Evolutionary conservation across 2,113 vertebrate species (phyloP), one percentile per base, ranked within the genome.

Genomic region (Excalfactoria chinensis): DNA sequence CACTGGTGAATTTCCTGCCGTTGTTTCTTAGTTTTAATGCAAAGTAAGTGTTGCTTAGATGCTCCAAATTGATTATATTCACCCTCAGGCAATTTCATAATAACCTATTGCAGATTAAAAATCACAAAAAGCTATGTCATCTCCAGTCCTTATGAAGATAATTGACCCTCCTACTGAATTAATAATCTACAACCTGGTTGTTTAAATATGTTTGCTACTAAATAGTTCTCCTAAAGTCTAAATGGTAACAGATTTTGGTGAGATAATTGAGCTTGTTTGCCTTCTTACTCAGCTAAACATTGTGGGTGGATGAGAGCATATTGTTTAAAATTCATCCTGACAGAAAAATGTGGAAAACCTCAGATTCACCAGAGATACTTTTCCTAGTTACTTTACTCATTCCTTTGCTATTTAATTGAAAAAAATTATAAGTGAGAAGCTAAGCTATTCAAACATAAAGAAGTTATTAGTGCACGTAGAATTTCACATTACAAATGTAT

Each of bases 151-250:
- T 95, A 93, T 88, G 93, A 89, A 93, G 91, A 70, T 89, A 91
- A 71, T 95, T 95, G 88, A 91, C 49, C 62, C 81, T 48, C 69
- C 70, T 93, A 64, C 55, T 92, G 41, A 97, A 96, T 95, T 97
- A 87, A 93, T 90, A 94, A 83, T 89, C 49, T 78, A 51, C 37
- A 93, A 75, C 85, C 70, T 81, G 25, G 25, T 86, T 95, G 53
- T n/a, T 96, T 77, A 89, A 84, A 78, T 93, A 73, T 0, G 7
- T 40, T 90, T 79, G 11, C 55, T 90, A 48, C 13, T 91, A 86
- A 90, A 63, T 90, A 93, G 73, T 28, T 64, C 37, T 91, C 30
- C 15, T 80, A 21, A 91, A 85, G 19, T 82, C 66, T 89, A 84
- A 64, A 58, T 25, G 18, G 28, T 48, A 72, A 67, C 28, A 66